phyloP scores from a whole-genome alignment of 64 coral and sea anemone genomes.

The Platygyra sinensis region DNA sequence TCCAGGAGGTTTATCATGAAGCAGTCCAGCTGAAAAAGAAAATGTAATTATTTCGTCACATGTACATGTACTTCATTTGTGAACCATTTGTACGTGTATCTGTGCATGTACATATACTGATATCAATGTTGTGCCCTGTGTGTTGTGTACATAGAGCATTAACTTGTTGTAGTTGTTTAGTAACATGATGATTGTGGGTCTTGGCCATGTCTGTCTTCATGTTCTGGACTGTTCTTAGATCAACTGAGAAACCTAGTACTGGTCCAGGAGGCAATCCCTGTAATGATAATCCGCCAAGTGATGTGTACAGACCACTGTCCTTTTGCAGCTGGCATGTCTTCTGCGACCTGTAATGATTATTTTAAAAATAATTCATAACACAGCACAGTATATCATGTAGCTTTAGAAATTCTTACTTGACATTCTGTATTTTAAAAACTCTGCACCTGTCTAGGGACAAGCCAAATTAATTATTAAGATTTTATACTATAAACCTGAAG shows the following conservation, averaged over 20 bases:
- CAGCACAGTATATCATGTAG: not conserved
- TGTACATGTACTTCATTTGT: too few relatives aligned
- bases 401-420: not conserved
- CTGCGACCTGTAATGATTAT: constrained; percentile 5
- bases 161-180: constrained; percentile 44
- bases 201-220: constrained; percentile 32
- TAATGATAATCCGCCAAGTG: constrained; percentile 23
- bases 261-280: constrained; percentile 53
- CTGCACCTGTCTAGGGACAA: not conserved
- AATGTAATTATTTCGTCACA: too few relatives aligned
- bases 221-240: constrained; percentile 22
- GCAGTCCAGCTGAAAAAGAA: constrained; percentile 38
- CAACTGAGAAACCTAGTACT: constrained; percentile 45
- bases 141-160: not conserved
- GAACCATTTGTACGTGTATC: too few relatives aligned
- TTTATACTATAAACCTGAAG: not conserved
- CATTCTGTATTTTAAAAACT: constrained; percentile 7
- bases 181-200: constrained; percentile 8
- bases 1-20: too few relatives aligned
- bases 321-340: constrained; percentile 43
- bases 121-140: too few relatives aligned
- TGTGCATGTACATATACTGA: too few relatives aligned
- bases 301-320: constrained; percentile 31
- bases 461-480: not conserved
- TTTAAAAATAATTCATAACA: not conserved